Evolutionary conservation across 2,888 invertebrate genomes (phyloP), one percentile per base, ranked within the genome.

Genomic region (Diadegma fenestrale): DNA sequence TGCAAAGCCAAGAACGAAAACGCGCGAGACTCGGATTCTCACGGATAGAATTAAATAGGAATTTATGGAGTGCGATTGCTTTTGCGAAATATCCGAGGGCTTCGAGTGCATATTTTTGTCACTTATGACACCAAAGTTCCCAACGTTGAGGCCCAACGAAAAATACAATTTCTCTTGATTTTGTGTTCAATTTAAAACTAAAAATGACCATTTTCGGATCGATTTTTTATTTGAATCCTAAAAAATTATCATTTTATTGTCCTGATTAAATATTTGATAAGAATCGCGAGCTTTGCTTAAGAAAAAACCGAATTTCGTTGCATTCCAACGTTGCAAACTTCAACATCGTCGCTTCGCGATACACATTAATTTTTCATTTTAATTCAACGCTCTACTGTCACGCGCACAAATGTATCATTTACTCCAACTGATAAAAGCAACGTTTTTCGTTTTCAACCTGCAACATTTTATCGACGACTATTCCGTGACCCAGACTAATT

Each of bases 11-110:
- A 88, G 89, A 89, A 84, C 78, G 89, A 87, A 90, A 88, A 87
- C 87, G 88, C 87, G 88, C 88, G 77, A 77, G 75, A 33, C 76
- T 51, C 71, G 17, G 89, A 92, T 92, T 93, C 93, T 92, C 93
- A 92, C 92, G 92, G 75, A 91, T 89, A 87, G 88, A 89, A 89
- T 89, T 88, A 88, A 88, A 90, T 88, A 87, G 82, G 87, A 89
- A 91, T 90, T 90, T 89, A 91, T 88, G 79, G 86, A 87, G 84
- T 75, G 82, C 81, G 82, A 89, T 90, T 87, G 87, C 71, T 92
- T 92, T 92, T 91, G 89, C 90, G 90, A 91, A 92, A 91, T 88
- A 88, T 26, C 48, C 75, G 71, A 68, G 63, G 14, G 48, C 51
- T 43, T 64, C 14, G 43, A n/a, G n/a, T 7, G 33, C 26, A 33